phyloP scores from a whole-genome alignment of 2,113 vertebrate species.

The Platanista minor region DNA sequence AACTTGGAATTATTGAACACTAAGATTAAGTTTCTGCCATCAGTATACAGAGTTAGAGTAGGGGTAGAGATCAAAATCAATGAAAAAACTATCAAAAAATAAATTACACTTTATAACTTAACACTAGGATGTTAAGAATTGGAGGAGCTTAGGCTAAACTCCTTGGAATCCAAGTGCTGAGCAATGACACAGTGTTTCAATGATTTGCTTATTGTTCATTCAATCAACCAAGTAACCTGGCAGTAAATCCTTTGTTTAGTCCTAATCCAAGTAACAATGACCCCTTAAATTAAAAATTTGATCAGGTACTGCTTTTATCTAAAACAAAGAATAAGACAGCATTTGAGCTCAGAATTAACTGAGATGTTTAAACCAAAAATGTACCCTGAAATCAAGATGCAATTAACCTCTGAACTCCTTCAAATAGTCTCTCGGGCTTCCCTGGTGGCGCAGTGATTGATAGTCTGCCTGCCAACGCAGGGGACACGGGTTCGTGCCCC shows the following conservation, averaged over 20 bases:
- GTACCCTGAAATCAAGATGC: neutral
- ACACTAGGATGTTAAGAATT: constrained; percentile 18
- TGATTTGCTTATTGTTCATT: constrained; percentile 24
- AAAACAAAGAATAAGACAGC: neutral
- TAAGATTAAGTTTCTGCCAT: constrained; percentile 18
- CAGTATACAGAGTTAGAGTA: neutral
- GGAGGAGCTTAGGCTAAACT: neutral
- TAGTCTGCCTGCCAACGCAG: no score
- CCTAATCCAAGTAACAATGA: neutral
- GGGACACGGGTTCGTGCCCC: no score
- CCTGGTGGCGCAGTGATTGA: no score
- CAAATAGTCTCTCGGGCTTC: neutral
- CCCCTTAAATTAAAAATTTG: neutral
- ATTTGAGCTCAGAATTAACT: neutral
- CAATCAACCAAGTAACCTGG: neutral
- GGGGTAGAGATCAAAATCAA: neutral
- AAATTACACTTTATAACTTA: neutral
- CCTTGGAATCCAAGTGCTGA: neutral
- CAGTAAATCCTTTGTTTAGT: neutral
- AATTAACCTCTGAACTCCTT: neutral
- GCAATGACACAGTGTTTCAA: neutral
- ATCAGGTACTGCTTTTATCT: neutral
- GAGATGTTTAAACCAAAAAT: neutral
- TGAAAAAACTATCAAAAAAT: neutral
- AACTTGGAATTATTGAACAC: neutral